Evolutionary conservation across 2,888 invertebrate genomes (phyloP).

Genomic region (Leptinotarsa haldemani): DNA sequence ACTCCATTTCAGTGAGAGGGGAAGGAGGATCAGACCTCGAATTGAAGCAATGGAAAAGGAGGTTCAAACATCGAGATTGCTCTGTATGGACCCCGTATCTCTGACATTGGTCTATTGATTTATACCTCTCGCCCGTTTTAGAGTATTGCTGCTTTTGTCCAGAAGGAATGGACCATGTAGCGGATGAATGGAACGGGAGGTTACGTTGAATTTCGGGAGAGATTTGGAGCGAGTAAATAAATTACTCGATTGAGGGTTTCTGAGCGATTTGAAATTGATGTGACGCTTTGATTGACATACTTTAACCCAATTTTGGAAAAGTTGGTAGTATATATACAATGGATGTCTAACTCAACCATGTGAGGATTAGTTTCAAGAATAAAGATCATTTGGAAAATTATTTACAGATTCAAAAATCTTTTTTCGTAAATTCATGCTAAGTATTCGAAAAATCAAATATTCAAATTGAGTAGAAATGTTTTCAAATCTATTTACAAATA

Average conservation of each 20-base stretch:
- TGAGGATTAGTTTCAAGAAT: too few relatives aligned
- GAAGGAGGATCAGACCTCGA: constrained; percentile 35
- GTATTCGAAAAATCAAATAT: too few relatives aligned
- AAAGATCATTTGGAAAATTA: too few relatives aligned
- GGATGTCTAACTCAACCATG: too few relatives aligned
- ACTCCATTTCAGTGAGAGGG: constrained; percentile 60
- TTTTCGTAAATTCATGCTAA: too few relatives aligned
- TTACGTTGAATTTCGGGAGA: constrained; percentile 13
- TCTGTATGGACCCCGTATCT: constrained; percentile 51
- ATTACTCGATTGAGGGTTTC: constrained; percentile 29
- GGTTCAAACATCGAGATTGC: constrained; percentile 62
- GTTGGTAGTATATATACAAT: too few relatives aligned
- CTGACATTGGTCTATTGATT: constrained; percentile 62
- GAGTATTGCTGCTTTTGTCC: constrained; percentile 55
- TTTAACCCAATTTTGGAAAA: too few relatives aligned
- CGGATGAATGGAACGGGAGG: constrained; percentile 31
- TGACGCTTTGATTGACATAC: too few relatives aligned
- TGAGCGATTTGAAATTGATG: constrained; percentile 1
- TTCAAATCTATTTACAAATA: too few relatives aligned
- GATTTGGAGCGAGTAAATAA: constrained; percentile 21
- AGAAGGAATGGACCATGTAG: constrained; percentile 33
- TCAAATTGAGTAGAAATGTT: too few relatives aligned
- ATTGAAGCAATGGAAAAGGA: constrained; percentile 47
- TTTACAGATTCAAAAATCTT: too few relatives aligned
- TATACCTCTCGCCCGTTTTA: constrained; percentile 58